Conservation (phyloP, 2,888 invertebrate genomes). For the Aphelenchoides bicaudatus region DNA sequence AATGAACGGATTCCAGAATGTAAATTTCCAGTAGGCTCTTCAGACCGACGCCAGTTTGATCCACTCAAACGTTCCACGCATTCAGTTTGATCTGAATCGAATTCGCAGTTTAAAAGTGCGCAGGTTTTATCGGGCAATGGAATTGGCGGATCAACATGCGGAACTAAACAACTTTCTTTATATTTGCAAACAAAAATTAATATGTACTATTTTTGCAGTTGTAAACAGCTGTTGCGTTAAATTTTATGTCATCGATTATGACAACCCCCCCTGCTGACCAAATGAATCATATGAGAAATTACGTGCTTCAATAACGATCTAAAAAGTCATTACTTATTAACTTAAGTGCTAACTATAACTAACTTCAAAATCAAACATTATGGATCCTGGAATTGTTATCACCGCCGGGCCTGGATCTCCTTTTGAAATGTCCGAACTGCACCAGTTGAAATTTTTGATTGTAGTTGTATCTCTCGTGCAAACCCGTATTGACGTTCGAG, state of each 20-base stretch:
- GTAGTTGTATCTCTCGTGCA: conserved; percentile 42
- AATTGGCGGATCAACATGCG: conserved; percentile 35
- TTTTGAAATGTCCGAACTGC: conserved; percentile 40
- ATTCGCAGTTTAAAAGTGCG: conserved; percentile 37
- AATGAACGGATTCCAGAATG: conserved; percentile 32
- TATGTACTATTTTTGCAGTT: conserved; percentile 31
- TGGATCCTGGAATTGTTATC: conserved; percentile 47
- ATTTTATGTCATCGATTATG: conserved; percentile 48
- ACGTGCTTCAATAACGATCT: conserved; percentile 52
- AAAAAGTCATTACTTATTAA: conserved; percentile 19
- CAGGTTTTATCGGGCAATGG: conserved; percentile 36
- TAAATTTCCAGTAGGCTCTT: conserved; percentile 27
- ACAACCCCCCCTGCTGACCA: conserved; percentile 51
- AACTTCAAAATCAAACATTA: conserved; percentile 46
- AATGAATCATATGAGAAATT: conserved; percentile 47
- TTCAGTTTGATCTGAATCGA: conserved; percentile 34
- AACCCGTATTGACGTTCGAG: conserved; percentile 44
- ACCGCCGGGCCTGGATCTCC: conserved; percentile 43
- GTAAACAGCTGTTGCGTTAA: conserved; percentile 35
- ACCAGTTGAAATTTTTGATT: conserved; percentile 46
- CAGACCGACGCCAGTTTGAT: conserved; percentile 24
- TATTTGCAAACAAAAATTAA: background rate
- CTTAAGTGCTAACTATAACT: background rate
- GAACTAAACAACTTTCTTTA: conserved; percentile 33
- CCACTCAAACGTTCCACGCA: conserved; percentile 24